These are phyloP conservation scores for Pluvialis apricaria DNA, from an alignment of 2,113 vertebrate genomes.

Conservation along the genomic window DNA sequence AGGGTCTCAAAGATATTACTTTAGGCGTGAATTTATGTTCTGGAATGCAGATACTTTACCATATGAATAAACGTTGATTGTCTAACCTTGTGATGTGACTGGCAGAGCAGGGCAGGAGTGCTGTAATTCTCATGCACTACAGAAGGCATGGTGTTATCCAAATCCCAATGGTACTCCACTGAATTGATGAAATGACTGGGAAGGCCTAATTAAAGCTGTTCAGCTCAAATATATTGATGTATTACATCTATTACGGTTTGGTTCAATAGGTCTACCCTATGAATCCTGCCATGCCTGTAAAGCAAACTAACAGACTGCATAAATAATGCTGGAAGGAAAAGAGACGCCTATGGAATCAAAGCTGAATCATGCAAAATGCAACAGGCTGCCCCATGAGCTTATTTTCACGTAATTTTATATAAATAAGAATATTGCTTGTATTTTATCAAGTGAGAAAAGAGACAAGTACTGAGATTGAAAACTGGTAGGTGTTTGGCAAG, in stretches of 20 bases:
- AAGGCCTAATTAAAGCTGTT: conserved; percentile 99
- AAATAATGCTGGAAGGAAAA: conserved; percentile 82
- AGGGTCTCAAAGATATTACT: conserved; percentile 46
- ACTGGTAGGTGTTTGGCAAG: background rate
- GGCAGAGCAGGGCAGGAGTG: conserved; percentile 64
- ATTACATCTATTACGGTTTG: conserved; percentile 95
- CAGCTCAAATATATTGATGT: conserved; percentile 99
- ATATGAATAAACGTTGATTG: conserved; percentile 75
- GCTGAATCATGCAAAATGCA: conserved; percentile 57
- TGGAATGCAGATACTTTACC: conserved; percentile 58
- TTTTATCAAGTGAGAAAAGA: background rate
- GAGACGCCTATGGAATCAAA: conserved; percentile 57
- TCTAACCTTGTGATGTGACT: conserved; percentile 76
- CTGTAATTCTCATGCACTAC: conserved; percentile 85
- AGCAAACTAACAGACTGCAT: conserved; percentile 91
- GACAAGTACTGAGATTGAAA: background rate
- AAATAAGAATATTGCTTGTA: conserved; percentile 39
- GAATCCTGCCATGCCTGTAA: conserved; percentile 85
- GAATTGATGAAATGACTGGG: conserved; percentile 95
- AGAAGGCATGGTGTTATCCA: conserved; percentile 81
- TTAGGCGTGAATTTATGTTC: conserved; percentile 66
- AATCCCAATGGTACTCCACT: conserved; percentile 80
- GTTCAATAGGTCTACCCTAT: conserved; percentile 92
- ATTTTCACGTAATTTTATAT: conserved; percentile 53
- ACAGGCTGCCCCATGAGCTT: conserved; percentile 58